phyloP scores from a whole-genome alignment of 2,797 vertebrate species.

The Sebastes taczanowskii region DNA sequence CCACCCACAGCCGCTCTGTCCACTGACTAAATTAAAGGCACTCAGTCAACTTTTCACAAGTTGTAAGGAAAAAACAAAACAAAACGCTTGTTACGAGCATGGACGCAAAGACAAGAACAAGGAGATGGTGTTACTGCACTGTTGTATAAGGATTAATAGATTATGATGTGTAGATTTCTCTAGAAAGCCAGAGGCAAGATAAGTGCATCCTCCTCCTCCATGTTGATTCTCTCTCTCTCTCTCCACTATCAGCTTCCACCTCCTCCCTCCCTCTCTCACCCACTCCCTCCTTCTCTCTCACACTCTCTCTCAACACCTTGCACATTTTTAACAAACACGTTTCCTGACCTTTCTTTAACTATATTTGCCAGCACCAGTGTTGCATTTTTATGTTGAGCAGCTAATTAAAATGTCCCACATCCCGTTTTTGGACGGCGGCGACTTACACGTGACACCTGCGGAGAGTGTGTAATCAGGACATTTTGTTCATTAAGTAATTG shows the following conservation, averaged over 20 bases:
- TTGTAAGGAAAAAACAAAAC: constrained; percentile 13
- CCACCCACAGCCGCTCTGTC: constrained; percentile 45
- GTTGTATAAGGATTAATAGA: constrained; percentile 34
- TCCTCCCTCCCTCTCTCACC: background rate
- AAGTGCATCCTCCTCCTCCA: constrained; percentile 52
- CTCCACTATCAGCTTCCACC: constrained; percentile 45
- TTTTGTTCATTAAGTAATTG: constrained; percentile 31
- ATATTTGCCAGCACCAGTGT: background rate
- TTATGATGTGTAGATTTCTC: constrained; percentile 35
- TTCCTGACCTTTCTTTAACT: constrained; percentile 35
- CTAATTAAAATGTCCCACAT: constrained; percentile 55
- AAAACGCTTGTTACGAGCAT: constrained; percentile 4
- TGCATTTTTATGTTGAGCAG: constrained; percentile 11
- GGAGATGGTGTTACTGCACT: background rate
- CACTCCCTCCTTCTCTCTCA: constrained; percentile 6
- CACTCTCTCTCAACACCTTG: constrained; percentile 29
- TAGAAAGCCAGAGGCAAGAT: constrained; percentile 35
- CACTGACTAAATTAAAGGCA: constrained; percentile 29
- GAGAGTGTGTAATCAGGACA: constrained; percentile 20
- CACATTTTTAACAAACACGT: constrained; percentile 17
- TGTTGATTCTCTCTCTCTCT: constrained; percentile 46
- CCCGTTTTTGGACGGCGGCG: constrained; percentile 4
- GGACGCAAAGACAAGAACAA: constrained; percentile 16
- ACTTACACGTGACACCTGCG: background rate
- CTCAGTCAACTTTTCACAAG: constrained; percentile 6